These are phyloP conservation scores for Oreocharis arfaki DNA, from an alignment of 2,113 vertebrate genomes.

Conservation along the genomic window DNA sequence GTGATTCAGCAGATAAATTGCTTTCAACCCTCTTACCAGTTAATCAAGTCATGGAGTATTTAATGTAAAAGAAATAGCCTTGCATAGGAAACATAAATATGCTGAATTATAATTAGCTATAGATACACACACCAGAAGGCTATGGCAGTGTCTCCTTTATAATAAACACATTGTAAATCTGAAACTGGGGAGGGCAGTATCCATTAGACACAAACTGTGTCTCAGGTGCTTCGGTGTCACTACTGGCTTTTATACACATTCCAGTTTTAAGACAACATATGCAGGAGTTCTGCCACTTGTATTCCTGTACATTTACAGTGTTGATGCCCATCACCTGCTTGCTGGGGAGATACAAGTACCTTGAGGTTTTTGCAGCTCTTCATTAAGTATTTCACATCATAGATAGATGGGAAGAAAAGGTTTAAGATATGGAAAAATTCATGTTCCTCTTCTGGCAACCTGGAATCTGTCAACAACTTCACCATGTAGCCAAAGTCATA, in stretches of 20 bases:
- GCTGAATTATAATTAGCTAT: not conserved
- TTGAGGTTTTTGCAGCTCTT: slow-evolving; percentile 99
- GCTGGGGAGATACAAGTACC: slow-evolving; percentile 69
- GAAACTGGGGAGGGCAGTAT: not conserved
- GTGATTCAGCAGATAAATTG: not conserved
- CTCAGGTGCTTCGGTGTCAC: not conserved
- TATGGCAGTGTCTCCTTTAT: not conserved
- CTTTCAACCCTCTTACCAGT: not conserved
- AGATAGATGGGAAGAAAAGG: slow-evolving; percentile 97
- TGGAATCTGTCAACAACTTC: slow-evolving; percentile 92
- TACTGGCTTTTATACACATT: not conserved
- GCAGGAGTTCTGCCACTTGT: not conserved
- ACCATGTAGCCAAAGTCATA: slow-evolving; percentile 99
- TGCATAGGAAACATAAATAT: not conserved
- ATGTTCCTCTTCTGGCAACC: slow-evolving; percentile 94
- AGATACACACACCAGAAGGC: not conserved
- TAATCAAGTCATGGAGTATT: not conserved
- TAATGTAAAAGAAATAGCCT: not conserved
- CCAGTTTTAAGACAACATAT: not conserved
- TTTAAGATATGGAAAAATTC: slow-evolving; percentile 98
- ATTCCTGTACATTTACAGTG: not conserved
- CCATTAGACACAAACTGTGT: not conserved
- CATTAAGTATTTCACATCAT: slow-evolving; percentile 98
- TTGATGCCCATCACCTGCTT: not conserved
- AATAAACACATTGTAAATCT: not conserved